These are phyloP conservation scores for Gymnoscopelus braueri DNA, from an alignment of 2,797 vertebrate genomes.

Conservation along the genomic window DNA sequence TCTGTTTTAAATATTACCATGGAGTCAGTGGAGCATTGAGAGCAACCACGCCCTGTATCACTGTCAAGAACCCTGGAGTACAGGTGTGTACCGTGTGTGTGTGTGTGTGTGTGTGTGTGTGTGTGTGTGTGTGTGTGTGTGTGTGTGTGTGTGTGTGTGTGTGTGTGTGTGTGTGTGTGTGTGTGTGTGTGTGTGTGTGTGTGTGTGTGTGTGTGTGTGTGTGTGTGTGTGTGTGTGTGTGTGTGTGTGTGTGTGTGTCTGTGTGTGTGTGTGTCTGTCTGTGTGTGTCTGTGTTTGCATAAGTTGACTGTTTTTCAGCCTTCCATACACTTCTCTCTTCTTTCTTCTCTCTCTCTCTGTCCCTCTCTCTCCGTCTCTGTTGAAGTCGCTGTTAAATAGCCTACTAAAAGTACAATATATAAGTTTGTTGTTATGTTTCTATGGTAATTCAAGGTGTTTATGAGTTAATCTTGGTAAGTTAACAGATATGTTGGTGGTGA, in stretches of 20 bases:
- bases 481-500: too few species aligned
- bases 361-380: constrained; percentile 7
- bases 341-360: background rate
- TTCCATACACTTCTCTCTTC: background rate
- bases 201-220: constrained; percentile 10
- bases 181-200: constrained; percentile 74
- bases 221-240: constrained; percentile 74
- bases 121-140: constrained; percentile 74
- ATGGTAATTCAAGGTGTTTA: too few species aligned
- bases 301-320: too few species aligned
- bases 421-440: too few species aligned
- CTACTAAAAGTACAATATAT: too few species aligned
- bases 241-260: constrained; percentile 74
- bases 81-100: constrained; percentile 79
- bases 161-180: constrained; percentile 74
- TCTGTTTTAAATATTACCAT: constrained; percentile 98
- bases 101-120: constrained; percentile 9
- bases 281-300: too few species aligned
- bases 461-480: too few species aligned
- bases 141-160: constrained; percentile 10
- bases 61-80: constrained; percentile 93
- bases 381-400: too few species aligned
- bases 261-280: constrained; percentile 18
- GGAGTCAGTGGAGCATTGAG: constrained; percentile 94
- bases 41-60: constrained; percentile 96